A percentile compares a stretch with the other conserved stretches of the same genome.
Conservation (phyloP, 2,797 vertebrate genomes). For the Molossus alvarezi region DNA sequence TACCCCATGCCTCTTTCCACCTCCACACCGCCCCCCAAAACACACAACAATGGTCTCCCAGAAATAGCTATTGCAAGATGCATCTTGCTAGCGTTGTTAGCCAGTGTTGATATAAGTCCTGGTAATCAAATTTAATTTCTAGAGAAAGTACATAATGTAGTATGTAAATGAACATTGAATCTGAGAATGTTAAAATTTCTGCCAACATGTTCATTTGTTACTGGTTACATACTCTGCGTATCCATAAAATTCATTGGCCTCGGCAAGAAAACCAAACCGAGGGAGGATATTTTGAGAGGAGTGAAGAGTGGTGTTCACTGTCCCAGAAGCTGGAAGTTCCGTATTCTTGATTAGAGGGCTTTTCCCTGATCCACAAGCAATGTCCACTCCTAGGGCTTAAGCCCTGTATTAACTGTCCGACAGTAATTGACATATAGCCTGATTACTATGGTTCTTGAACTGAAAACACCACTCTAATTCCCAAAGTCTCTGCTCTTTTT, state of each 20-base stretch:
- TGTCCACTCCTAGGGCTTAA: not conserved
- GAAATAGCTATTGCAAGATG: not conserved
- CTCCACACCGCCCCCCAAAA: not conserved
- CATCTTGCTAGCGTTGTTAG: not conserved
- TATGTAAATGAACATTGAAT: not conserved
- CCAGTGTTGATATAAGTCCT: not conserved
- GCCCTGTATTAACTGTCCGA: not conserved
- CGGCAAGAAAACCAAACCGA: not conserved
- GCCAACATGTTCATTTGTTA: conserved; percentile 15
- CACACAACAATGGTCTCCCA: conserved; percentile 1
- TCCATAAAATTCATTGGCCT: not conserved
- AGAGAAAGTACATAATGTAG: not conserved
- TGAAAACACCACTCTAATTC: not conserved
- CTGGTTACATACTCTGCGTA: not conserved
- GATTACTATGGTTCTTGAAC: not conserved
- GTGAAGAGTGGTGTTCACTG: not conserved
- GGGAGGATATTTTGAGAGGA: not conserved
- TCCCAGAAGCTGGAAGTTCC: not conserved
- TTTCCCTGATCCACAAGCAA: not conserved
- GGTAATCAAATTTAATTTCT: not conserved
- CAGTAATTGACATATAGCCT: not conserved
- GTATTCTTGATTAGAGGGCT: not conserved
- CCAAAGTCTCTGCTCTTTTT: not conserved
- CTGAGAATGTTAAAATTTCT: conserved; percentile 28
- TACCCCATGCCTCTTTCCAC: not conserved